These are phyloP conservation scores for Embiotoca jacksoni DNA, from an alignment of 2,113 vertebrate species.

Conservation along the genomic window DNA sequence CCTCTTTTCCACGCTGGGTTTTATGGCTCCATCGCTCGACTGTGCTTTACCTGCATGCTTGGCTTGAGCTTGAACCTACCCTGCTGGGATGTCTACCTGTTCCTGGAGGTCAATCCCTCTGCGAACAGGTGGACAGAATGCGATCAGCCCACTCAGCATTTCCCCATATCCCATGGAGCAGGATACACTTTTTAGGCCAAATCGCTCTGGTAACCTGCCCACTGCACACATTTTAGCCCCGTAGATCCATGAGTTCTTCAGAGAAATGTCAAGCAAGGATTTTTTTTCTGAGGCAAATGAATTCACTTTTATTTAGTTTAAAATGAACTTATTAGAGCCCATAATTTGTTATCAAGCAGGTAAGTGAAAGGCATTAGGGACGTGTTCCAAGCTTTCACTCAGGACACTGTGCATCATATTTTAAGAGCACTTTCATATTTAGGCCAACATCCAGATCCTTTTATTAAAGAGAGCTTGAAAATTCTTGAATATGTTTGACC, in stretches of 20 bases:
- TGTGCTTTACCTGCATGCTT: slow-evolving; percentile 32
- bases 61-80: slow-evolving; percentile 38
- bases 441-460: slow-evolving; percentile 28
- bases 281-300: not conserved
- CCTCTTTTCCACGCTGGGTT: not conserved
- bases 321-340: not conserved
- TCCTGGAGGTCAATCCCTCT: slow-evolving; percentile 73
- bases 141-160: slow-evolving; percentile 70
- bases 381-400: slow-evolving; percentile 4
- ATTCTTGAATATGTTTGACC: slow-evolving; percentile 71
- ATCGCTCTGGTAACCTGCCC: slow-evolving; percentile 68
- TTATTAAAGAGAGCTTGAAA: slow-evolving; percentile 44
- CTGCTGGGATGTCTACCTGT: slow-evolving; percentile 64
- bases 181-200: slow-evolving; percentile 65
- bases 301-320: slow-evolving; percentile 17
- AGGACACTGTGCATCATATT: slow-evolving; percentile 20
- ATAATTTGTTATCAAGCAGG: slow-evolving; percentile 11
- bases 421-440: slow-evolving; percentile 47
- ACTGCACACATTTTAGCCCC: slow-evolving; percentile 43
- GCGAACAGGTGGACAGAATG: slow-evolving; percentile 75
- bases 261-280: slow-evolving; percentile 28
- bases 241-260: slow-evolving; percentile 15
- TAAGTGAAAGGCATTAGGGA: slow-evolving; percentile 24
- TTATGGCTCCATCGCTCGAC: slow-evolving; percentile 28
- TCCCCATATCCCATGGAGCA: slow-evolving; percentile 52